Conservation (phyloP, 2,888 invertebrate species). For the Drosophila testacea region DNA sequence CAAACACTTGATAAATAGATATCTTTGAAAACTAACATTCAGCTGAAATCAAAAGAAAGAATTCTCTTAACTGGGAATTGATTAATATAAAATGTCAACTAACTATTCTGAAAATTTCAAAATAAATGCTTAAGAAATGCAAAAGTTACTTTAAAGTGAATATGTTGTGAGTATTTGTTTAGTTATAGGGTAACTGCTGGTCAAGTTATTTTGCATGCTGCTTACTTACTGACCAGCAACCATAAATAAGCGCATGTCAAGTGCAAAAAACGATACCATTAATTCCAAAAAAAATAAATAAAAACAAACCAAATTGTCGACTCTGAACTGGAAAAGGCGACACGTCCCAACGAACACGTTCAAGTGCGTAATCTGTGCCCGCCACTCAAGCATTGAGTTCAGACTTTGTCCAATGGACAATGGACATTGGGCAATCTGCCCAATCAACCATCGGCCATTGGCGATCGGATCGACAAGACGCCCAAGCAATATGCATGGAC, state of each 20-base stretch:
- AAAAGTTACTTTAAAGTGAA: neutral
- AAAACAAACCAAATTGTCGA: neutral
- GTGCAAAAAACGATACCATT: conserved; percentile 30
- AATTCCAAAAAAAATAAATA: conserved; percentile 8
- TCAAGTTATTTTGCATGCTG: neutral
- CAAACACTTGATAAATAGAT: too few relatives aligned
- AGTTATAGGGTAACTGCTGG: conserved; percentile 7
- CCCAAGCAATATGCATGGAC: conserved; percentile 10
- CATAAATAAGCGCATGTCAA: conserved; percentile 28
- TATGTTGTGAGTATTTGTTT: neutral
- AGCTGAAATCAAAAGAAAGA: too few relatives aligned
- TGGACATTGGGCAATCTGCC: conserved; percentile 43
- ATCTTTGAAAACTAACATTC: too few relatives aligned
- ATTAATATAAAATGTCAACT: neutral
- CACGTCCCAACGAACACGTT: conserved; percentile 50
- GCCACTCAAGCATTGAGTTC: conserved; percentile 5
- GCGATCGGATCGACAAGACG: neutral
- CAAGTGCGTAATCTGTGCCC: conserved; percentile 41
- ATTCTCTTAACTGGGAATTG: too few relatives aligned
- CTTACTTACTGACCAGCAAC: neutral
- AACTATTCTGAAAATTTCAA: neutral
- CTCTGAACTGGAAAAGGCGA: conserved; percentile 17
- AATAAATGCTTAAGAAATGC: neutral
- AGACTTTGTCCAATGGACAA: conserved; percentile 16
- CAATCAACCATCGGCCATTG: conserved; percentile 17